Conservation (phyloP, 2,113 vertebrate genomes). For the Amphiprion percula region DNA sequence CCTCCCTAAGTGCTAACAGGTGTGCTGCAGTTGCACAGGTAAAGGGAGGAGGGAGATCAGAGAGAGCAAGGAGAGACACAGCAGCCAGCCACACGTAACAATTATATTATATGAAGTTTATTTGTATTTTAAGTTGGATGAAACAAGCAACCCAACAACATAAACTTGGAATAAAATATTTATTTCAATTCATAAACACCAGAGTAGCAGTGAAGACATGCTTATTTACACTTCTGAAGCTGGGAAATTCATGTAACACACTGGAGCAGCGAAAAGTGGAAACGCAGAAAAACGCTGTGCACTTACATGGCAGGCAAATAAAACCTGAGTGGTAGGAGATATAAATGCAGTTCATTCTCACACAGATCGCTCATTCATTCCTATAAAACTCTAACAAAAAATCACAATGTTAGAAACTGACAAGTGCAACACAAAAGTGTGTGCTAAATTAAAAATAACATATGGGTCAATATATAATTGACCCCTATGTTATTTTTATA, state of each 20-base stretch:
- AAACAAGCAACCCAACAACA: too few species aligned
- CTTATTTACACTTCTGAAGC: slow-evolving; percentile 23
- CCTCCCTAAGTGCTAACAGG: too few species aligned
- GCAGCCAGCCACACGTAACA: too few species aligned
- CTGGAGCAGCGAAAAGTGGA: neutral
- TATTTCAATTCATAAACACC: slow-evolving; percentile 61
- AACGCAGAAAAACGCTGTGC: neutral
- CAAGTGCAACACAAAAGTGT: neutral
- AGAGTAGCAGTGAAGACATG: slow-evolving; percentile 16
- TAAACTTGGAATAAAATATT: slow-evolving; percentile 1
- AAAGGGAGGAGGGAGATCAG: too few species aligned
- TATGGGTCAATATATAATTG: too few species aligned
- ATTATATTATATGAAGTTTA: too few species aligned
- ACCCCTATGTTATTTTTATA: too few species aligned
- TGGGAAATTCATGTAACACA: neutral
- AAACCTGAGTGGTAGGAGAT: neutral
- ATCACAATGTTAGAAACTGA: neutral
- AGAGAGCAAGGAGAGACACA: too few species aligned
- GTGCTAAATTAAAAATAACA: neutral
- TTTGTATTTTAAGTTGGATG: too few species aligned
- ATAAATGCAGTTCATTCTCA: neutral
- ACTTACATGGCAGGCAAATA: neutral
- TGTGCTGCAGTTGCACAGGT: too few species aligned
- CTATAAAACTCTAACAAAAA: neutral
- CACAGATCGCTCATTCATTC: neutral